These are phyloP conservation scores for Paragorgia papillata DNA, from an alignment of 92 coral and sea anemone genomes.

Conservation along the genomic window DNA sequence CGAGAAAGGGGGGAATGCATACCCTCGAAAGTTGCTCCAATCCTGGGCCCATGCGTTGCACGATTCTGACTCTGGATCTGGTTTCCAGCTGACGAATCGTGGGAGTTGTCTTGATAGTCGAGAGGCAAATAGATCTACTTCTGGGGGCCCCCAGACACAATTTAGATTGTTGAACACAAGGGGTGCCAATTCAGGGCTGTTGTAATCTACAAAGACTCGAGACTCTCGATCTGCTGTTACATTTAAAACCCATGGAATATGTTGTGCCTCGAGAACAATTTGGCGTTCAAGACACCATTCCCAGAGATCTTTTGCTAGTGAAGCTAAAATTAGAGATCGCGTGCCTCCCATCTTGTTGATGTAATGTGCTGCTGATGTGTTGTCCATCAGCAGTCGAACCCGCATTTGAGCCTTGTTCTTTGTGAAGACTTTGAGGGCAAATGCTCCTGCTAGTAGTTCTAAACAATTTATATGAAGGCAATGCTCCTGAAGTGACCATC, in stretches of 20 bases:
- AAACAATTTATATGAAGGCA: constrained; percentile 57
- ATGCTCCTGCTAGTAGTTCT: constrained; percentile 60
- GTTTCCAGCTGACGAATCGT: constrained; percentile 38
- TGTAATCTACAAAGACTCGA: constrained; percentile 36
- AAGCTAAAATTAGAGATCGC: constrained; percentile 49
- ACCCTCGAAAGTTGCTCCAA: constrained; percentile 25
- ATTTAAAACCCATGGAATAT: constrained; percentile 58
- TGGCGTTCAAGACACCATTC: constrained; percentile 50
- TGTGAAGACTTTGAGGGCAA: constrained; percentile 52
- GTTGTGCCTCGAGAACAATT: constrained; percentile 54
- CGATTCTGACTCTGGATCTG: constrained; percentile 39
- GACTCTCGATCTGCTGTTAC: constrained; percentile 52
- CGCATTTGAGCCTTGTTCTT: constrained; percentile 38
- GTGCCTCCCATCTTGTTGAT: constrained; percentile 57
- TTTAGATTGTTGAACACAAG: constrained; percentile 34
- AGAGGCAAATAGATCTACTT: constrained; percentile 33
- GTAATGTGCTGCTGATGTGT: constrained; percentile 38
- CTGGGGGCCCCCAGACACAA: constrained; percentile 39
- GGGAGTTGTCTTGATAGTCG: constrained; percentile 38
- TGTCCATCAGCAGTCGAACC: constrained; percentile 55
- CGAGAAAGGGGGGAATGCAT: constrained; percentile 28
- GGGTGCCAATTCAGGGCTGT: constrained; percentile 54
- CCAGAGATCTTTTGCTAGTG: constrained; percentile 43
- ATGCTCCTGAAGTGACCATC: constrained; percentile 49
- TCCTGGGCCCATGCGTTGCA: constrained; percentile 11